These are phyloP conservation scores for Drepanosiphum platanoidis DNA, from an alignment of 2,888 invertebrate species.

Conservation along the genomic window DNA sequence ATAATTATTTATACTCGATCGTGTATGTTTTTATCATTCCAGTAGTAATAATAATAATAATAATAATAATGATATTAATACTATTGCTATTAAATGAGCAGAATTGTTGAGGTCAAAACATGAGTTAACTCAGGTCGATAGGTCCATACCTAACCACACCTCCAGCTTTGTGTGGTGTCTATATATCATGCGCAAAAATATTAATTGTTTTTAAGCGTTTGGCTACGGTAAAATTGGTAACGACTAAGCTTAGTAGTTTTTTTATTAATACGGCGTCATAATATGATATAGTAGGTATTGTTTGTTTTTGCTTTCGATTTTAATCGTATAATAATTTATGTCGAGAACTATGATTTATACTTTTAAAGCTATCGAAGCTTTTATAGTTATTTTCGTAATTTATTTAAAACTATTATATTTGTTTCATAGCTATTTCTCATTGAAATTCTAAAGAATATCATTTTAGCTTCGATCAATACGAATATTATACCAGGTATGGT, in stretches of 20 bases:
- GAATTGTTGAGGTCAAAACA: conserved; percentile 39
- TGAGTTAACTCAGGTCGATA: background rate
- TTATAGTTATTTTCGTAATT: too few species aligned
- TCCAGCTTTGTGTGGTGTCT: background rate
- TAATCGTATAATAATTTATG: too few species aligned
- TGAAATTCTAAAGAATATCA: too few species aligned
- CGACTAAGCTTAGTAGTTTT: background rate
- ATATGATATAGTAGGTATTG: too few species aligned
- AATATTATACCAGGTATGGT: too few species aligned
- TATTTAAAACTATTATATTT: too few species aligned
- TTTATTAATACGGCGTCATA: background rate
- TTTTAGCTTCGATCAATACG: too few species aligned
- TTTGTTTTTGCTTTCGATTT: too few species aligned
- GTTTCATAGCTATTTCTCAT: too few species aligned
- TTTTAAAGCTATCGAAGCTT: too few species aligned
- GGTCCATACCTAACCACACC: conserved; percentile 18
- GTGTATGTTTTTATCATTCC: background rate
- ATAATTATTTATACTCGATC: conserved; percentile 5
- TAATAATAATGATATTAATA: conserved; percentile 12
- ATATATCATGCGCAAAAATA: conserved; percentile 2
- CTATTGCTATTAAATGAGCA: conserved; percentile 9
- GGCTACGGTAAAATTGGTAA: background rate
- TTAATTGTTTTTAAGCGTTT: conserved; percentile 9
- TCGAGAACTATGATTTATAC: too few species aligned
- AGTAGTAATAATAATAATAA: background rate